These are phyloP conservation scores for Ramazzottius varieornatus DNA, from an alignment of 2,888 invertebrate species.

Conservation along the genomic window DNA sequence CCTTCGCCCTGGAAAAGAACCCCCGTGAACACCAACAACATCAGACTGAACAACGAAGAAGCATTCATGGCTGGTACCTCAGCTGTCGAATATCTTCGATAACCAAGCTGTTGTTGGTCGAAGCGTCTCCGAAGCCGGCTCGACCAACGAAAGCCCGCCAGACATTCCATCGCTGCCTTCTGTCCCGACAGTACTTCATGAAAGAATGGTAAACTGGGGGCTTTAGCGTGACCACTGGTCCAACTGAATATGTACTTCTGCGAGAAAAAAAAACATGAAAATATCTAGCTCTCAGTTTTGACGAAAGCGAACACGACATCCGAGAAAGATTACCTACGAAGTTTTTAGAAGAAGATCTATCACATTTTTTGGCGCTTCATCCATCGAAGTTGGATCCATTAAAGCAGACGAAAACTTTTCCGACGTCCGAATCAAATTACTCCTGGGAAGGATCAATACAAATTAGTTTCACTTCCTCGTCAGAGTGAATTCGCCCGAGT, in stretches of 20 bases:
- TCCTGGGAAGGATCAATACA: neutral
- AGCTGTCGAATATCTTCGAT: constrained; percentile 47
- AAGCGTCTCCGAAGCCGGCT: constrained; percentile 36
- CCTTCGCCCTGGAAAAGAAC: neutral
- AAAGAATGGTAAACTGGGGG: constrained; percentile 43
- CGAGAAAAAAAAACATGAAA: neutral
- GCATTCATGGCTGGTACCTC: constrained; percentile 17
- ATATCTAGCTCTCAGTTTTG: too few species aligned
- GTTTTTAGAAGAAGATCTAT: neutral
- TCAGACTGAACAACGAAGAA: neutral
- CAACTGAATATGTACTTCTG: neutral
- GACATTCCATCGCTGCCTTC: constrained; percentile 46
- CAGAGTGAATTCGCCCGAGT: neutral
- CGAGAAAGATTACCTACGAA: neutral
- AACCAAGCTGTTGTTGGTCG: constrained; percentile 35
- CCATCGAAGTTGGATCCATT: neutral
- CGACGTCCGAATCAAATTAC: neutral
- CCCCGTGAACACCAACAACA: neutral
- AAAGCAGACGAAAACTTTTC: neutral
- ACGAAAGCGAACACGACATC: too few species aligned
- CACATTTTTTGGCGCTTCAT: neutral
- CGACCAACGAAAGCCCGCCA: constrained; percentile 52
- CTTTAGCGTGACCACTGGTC: constrained; percentile 34
- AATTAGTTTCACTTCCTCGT: too few species aligned
- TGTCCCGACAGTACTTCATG: constrained; percentile 56